Evolutionary conservation across 2,113 vertebrate genomes (phyloP), one percentile per base, ranked within the genome.

Genomic region (Hydrochoerus hydrochaeris): DNA sequence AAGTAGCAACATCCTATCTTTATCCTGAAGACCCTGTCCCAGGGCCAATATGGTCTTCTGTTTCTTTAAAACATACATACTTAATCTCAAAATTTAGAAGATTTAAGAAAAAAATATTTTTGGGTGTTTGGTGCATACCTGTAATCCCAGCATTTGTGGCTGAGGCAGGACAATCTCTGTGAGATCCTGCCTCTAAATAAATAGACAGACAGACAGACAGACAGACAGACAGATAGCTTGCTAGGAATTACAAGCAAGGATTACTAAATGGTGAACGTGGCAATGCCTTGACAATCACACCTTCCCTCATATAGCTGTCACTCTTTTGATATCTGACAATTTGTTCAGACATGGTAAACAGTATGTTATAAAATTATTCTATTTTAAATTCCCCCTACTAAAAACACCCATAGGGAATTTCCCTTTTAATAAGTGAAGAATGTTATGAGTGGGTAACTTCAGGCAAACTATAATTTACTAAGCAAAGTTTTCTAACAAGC

Each of bases 391-490:
- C 90, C 60, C 81, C 6, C 73, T 95, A 88, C 49, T 58, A 94
- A 95, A 94, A 97, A 32, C 24, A 96, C 2, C 17, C 24, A 44
- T 91, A 49, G 41, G 85, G 81, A 98, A 97, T 86, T 49, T 73
- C n/a, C n/a, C 73, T 92, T 91, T 80, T 96, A 95, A 88, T 49
- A 95, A 85, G 78, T 80, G 52, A 96, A 89, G 85, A 96, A 95
- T 80, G 46, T 58, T 92, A 8, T 90, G 54, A 96, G 38, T 82
- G n/a, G n/a, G 96, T 77, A 97, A 93, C 81, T 94, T 83, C 62
- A 97, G 13, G 60, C 28, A 35, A 93, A 78, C 7, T 97, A 82
- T 71, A 96, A 95, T 92, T 96, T 93, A 95, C 32, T 97, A 93
- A 73, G 94, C 32, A 94, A 73, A 93, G 77, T 85, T 91, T 94